Evolutionary conservation across 2,888 invertebrate species (phyloP).

Genomic region (Agrochola lychnidis): DNA sequence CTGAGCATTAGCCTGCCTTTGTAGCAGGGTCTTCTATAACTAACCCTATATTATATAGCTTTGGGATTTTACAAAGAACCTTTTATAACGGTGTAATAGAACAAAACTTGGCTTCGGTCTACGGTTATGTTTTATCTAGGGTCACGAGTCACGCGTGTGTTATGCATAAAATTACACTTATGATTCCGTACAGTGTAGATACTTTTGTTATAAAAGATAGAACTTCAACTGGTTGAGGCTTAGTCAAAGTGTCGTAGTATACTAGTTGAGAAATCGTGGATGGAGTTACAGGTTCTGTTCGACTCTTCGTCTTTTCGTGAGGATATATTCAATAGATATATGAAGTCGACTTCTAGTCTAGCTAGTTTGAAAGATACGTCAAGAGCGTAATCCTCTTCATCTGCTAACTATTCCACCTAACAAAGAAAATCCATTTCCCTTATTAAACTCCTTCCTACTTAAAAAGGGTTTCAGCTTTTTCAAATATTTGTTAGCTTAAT

Average conservation of each 20-base stretch:
- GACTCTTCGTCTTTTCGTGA: not conserved
- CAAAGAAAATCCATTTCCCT: not conserved
- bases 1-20: slow-evolving; percentile 32
- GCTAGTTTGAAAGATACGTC: not conserved
- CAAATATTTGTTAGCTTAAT: slow-evolving; percentile 35
- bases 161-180: slow-evolving; percentile 40
- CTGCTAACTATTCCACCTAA: slow-evolving; percentile 9
- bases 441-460: not conserved
- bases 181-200: slow-evolving; percentile 1
- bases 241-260: not conserved
- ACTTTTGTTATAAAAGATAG: slow-evolving; percentile 27
- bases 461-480: slow-evolving; percentile 31
- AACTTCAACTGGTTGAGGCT: slow-evolving; percentile 13
- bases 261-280: not conserved
- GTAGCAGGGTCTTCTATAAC: slow-evolving; percentile 19
- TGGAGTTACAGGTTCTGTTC: not conserved
- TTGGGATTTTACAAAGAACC: slow-evolving; percentile 15
- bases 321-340: not conserved
- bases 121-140: slow-evolving; percentile 22
- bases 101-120: slow-evolving; percentile 29
- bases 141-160: slow-evolving; percentile 37
- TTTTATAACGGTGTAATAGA: slow-evolving; percentile 33
- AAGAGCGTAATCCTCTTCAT: not conserved
- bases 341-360: not conserved
- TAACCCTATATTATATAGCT: slow-evolving; percentile 19